phyloP scores from a whole-genome alignment of 2,113 vertebrate species.

The Albula glossodonta region DNA sequence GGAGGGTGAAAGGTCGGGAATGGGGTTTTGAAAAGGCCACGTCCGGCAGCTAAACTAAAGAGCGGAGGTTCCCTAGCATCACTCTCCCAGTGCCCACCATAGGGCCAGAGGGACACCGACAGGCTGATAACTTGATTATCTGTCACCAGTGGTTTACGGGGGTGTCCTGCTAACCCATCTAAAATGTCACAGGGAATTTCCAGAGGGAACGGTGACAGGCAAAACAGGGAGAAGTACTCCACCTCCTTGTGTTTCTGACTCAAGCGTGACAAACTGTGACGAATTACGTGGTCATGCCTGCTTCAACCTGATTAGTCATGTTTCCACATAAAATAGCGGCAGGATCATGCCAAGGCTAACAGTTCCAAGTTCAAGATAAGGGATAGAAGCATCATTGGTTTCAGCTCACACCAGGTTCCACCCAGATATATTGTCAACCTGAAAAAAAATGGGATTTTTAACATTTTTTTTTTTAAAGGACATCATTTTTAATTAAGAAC shows the following conservation, averaged over 20 bases:
- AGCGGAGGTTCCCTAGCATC: background rate
- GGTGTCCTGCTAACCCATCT: background rate
- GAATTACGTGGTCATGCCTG: background rate
- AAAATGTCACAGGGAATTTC: slow-evolving; percentile 7
- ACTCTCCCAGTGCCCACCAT: background rate
- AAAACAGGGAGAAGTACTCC: background rate
- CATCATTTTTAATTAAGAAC: too few relatives aligned
- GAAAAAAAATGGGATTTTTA: too few relatives aligned
- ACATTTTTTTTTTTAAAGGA: too few relatives aligned
- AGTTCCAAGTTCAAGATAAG: too few relatives aligned
- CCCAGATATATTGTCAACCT: too few relatives aligned
- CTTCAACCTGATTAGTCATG: too few relatives aligned
- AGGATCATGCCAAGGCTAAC: too few relatives aligned
- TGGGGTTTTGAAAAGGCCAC: slow-evolving; percentile 21
- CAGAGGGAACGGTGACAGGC: background rate
- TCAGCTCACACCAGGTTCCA: too few relatives aligned
- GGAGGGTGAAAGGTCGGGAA: background rate
- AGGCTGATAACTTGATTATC: slow-evolving; percentile 27
- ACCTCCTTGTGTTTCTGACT: background rate
- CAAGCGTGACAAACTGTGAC: slow-evolving; percentile 1
- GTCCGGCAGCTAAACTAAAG: slow-evolving; percentile 5
- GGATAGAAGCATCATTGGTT: too few relatives aligned
- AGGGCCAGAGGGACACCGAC: background rate
- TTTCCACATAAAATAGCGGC: too few relatives aligned
- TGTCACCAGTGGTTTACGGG: background rate